Evolutionary conservation across 2,797 vertebrate species (phyloP), one percentile per base, ranked within the genome.

Genomic region (Echeneis naucrates): DNA sequence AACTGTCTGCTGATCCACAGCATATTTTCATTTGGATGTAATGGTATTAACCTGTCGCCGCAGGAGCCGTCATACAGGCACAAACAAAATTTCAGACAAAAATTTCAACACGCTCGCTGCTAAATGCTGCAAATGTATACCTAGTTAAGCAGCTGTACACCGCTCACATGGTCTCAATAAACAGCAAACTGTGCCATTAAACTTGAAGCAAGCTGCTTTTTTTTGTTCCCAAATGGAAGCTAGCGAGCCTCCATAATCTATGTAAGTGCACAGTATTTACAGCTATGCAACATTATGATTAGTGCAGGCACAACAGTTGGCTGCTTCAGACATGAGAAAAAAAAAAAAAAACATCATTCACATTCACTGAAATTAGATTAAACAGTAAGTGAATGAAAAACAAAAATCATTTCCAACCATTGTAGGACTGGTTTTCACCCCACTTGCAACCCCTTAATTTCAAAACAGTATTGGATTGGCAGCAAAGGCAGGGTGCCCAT

Each of bases 401-500:
- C n/a, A 48, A 8, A 62, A 59, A 42, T 56, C 8, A 80, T 80
- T 77, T 54, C 33, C 50, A 38, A 71, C n/a, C 47, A 16, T 13
- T 61, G 17, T n/a, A 30, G 55, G 26, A 61, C 40, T 35, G 68
- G 21, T 19, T 62, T 21, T 27, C 47, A 33, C 23, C 24, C 33
- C 53, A 61, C 61, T 56, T 44, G 14, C 55, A 35, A 69, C 57
- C 68, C 3, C 11, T 32, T 45, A 68, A 71, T 67, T 68, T 68
- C 45, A 45, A 44, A 78, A 76, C 53, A n/a, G 19, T 62, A 55
- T 71, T 32, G 67, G 62, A 58, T 69, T 64, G 77, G 73, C 63
- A 53, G 72, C 24, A 56, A 67, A 63, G 21, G 37, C 48, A 56
- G 58, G 38, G 19, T 13, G 23, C 77, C 58, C 33, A 6, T 13